phyloP scores from a whole-genome alignment of 2,888 invertebrate genomes.

The Abscondita cerata region DNA sequence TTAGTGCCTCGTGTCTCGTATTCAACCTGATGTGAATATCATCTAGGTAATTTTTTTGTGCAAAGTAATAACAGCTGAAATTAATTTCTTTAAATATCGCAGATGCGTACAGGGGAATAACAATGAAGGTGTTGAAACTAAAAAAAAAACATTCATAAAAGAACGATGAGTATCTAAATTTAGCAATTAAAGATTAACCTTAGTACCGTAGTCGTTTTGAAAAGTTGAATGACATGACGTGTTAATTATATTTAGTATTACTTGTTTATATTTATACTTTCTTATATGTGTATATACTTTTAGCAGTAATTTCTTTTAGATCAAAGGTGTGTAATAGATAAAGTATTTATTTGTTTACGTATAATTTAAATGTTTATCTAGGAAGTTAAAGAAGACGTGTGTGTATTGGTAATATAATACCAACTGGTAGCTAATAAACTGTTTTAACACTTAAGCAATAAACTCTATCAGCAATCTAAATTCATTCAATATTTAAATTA shows the following conservation, averaged over 20 bases:
- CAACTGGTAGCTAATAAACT: too few relatives aligned
- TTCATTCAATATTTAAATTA: too few relatives aligned
- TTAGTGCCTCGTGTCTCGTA: too few relatives aligned
- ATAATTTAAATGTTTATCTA: background rate
- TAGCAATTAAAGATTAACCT: constrained; percentile 25
- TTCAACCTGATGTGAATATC: too few relatives aligned
- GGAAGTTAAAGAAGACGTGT: too few relatives aligned
- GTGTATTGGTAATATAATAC: too few relatives aligned
- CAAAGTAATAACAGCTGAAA: background rate
- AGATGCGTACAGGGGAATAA: constrained; percentile 16
- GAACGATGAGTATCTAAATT: constrained; percentile 17
- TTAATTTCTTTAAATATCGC: constrained; percentile 12
- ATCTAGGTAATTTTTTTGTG: too few relatives aligned
- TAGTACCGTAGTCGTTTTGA: constrained; percentile 16
- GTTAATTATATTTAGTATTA: constrained; percentile 28
- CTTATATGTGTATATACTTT: constrained; percentile 17
- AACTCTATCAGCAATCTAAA: too few relatives aligned
- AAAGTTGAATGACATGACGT: constrained; percentile 31
- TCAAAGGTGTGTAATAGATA: constrained; percentile 14
- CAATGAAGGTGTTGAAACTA: constrained; percentile 17
- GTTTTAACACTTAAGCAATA: too few relatives aligned
- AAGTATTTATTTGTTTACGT: constrained; percentile 1
- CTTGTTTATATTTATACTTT: constrained; percentile 23
- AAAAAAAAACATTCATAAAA: constrained; percentile 12
- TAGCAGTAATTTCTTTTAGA: constrained; percentile 16